phyloP scores from a whole-genome alignment of 2,797 vertebrate genomes.

The Aulostomus chinensis region DNA sequence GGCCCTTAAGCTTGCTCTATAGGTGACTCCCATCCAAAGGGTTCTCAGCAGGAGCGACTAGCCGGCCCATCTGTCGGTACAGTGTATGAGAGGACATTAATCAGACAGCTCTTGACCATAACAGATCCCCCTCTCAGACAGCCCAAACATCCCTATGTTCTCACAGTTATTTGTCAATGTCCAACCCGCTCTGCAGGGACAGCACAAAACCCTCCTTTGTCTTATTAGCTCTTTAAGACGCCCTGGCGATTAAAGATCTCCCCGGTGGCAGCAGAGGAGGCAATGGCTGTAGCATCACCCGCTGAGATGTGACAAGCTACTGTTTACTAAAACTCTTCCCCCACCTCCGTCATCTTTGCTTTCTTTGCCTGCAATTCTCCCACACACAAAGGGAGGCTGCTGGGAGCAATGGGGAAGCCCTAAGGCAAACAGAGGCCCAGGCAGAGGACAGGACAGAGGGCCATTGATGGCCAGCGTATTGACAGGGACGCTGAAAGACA shows the following conservation, averaged over 20 bases:
- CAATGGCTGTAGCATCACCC: slow-evolving; percentile 43
- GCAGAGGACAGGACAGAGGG: slow-evolving; percentile 57
- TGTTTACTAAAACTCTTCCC: slow-evolving; percentile 68
- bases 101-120: slow-evolving; percentile 57
- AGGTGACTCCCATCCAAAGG: slow-evolving; percentile 13
- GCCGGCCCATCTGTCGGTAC: slow-evolving; percentile 46
- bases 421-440: slow-evolving; percentile 70
- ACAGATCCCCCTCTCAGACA: slow-evolving; percentile 23
- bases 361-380: slow-evolving; percentile 60
- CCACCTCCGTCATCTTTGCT: slow-evolving; percentile 55
- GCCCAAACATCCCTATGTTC: slow-evolving; percentile 55
- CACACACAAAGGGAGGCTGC: slow-evolving; percentile 64
- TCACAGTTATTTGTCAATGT: slow-evolving; percentile 64
- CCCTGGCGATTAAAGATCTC: slow-evolving; percentile 54
- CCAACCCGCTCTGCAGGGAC: slow-evolving; percentile 27
- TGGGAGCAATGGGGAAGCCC: slow-evolving; percentile 51
- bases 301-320: slow-evolving; percentile 67
- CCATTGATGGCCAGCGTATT: slow-evolving; percentile 63
- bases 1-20: slow-evolving; percentile 22
- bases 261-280: slow-evolving; percentile 35
- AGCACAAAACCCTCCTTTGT: slow-evolving; percentile 69
- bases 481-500: slow-evolving; percentile 62
- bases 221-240: slow-evolving; percentile 61
- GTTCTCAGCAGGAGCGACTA: slow-evolving; percentile 16
- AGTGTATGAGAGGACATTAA: slow-evolving; percentile 45